phyloP scores from a whole-genome alignment of 2,888 invertebrate genomes.

The Homarus gammarus region DNA sequence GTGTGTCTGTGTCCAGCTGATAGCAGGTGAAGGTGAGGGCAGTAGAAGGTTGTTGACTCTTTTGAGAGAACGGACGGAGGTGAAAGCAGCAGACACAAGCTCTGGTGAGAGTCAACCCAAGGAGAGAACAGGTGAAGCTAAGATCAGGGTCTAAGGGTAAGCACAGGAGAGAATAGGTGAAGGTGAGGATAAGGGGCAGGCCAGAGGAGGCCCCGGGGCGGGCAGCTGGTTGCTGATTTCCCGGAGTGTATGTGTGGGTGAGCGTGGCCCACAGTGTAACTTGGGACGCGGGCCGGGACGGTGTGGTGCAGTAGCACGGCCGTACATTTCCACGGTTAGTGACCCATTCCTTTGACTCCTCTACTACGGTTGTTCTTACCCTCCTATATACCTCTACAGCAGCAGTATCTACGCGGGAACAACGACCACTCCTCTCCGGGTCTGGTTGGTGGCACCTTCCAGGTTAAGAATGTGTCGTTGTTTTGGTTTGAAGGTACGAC shows the following conservation, averaged over 20 bases:
- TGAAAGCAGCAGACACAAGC: background rate
- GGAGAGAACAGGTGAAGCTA: background rate
- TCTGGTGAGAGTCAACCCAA: too few species aligned
- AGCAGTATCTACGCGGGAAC: too few species aligned
- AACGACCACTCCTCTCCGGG: too few species aligned
- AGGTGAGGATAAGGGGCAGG: background rate
- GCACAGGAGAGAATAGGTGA: background rate
- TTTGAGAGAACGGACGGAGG: background rate
- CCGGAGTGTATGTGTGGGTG: background rate
- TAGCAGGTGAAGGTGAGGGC: too few species aligned
- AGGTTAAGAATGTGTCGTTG: too few species aligned
- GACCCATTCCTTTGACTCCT: background rate
- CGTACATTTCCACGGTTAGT: background rate
- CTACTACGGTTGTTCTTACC: background rate
- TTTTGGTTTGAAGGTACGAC: too few species aligned
- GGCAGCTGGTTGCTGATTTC: background rate
- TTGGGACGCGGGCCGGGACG: background rate
- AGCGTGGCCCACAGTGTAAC: background rate
- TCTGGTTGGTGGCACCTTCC: too few species aligned
- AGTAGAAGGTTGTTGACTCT: too few species aligned
- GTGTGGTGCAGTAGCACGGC: background rate
- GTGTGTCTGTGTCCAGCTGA: too few species aligned
- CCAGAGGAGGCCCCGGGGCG: background rate
- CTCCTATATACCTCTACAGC: background rate
- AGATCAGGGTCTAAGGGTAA: background rate